Conservation (phyloP, 2,113 vertebrate species). For the Albula goreensis region DNA sequence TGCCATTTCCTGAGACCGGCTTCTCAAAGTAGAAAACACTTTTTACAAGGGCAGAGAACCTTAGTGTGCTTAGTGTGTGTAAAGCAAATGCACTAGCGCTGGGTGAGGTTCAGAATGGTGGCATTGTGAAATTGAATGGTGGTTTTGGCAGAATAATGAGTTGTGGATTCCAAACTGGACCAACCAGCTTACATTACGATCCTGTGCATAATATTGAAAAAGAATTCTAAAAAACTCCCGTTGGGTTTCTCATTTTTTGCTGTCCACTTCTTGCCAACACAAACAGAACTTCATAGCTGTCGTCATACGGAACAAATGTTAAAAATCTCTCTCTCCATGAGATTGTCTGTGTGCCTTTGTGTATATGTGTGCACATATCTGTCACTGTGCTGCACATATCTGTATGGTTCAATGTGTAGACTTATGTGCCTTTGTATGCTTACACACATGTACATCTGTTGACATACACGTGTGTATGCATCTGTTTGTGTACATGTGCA, state of each 20-base stretch:
- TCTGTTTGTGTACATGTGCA: too few relatives aligned
- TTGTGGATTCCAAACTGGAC: neutral
- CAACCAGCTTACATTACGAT: neutral
- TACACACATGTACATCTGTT: too few relatives aligned
- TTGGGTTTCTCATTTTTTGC: too few relatives aligned
- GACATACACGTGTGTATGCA: too few relatives aligned
- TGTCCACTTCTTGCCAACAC: too few relatives aligned
- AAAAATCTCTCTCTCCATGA: neutral
- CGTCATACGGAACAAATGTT: neutral
- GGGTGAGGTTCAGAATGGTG: neutral
- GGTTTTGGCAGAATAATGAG: neutral
- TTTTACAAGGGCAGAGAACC: neutral
- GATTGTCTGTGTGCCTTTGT: neutral
- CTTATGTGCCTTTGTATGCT: too few relatives aligned
- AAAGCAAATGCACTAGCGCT: neutral
- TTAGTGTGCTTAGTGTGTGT: neutral
- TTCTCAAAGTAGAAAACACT: neutral
- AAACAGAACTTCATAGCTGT: neutral
- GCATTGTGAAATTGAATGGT: neutral
- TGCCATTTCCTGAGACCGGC: neutral
- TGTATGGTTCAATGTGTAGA: neutral
- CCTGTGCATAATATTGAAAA: neutral
- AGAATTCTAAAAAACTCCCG: too few relatives aligned
- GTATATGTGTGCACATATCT: neutral
- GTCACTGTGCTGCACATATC: neutral